phyloP scores from a whole-genome alignment of 2,888 invertebrate genomes.

The Scotopteryx bipunctaria region DNA sequence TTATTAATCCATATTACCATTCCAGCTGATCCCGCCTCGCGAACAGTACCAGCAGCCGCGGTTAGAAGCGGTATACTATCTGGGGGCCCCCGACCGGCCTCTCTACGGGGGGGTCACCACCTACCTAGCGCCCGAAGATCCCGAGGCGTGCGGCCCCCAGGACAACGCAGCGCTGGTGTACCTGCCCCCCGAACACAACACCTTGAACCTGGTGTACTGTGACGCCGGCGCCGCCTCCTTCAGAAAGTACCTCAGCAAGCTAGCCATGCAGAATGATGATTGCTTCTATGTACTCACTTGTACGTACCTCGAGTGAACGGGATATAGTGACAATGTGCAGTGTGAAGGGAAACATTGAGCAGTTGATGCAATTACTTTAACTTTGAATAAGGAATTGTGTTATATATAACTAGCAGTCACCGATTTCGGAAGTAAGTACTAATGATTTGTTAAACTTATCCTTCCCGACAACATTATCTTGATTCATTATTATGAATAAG shows the following conservation, averaged over 20 bases:
- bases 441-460: too few relatives aligned
- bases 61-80: conserved; percentile 61
- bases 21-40: conserved; percentile 72
- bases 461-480: too few relatives aligned
- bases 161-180: conserved; percentile 76
- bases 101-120: conserved; percentile 54
- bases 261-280: conserved; percentile 48
- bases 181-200: conserved; percentile 86
- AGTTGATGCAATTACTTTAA: not conserved
- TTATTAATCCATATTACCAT: too few relatives aligned
- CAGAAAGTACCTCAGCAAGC: conserved; percentile 70
- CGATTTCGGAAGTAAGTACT: too few relatives aligned
- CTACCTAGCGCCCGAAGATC: conserved; percentile 69
- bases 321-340: not conserved
- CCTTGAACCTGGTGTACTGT: conserved; percentile 86
- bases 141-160: conserved; percentile 35
- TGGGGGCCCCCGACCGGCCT: conserved; percentile 52
- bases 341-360: not conserved
- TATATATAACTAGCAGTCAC: too few relatives aligned
- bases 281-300: conserved; percentile 66
- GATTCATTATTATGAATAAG: too few relatives aligned
- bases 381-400: too few relatives aligned
- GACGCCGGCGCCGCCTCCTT: conserved; percentile 76
- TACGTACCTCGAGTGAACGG: conserved; percentile 71
- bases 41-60: conserved; percentile 55